phyloP scores from a whole-genome alignment of 2,888 invertebrate genomes.

The Scaptomyza caliginosa region DNA sequence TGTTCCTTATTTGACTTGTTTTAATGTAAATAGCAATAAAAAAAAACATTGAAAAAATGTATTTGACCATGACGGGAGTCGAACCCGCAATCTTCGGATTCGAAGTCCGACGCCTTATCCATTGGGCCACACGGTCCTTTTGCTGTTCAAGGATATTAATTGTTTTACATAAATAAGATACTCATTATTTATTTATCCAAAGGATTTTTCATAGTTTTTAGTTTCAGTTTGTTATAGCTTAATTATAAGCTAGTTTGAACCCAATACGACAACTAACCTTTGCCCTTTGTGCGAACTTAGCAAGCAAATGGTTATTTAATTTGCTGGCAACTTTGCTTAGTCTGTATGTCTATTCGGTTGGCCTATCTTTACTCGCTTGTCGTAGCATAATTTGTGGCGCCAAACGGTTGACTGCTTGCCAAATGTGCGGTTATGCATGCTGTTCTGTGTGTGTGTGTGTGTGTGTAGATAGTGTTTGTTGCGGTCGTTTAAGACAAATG shows the following conservation, averaged over 20 bases:
- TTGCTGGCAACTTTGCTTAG: conserved; percentile 39
- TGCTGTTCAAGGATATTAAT: no score
- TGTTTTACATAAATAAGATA: no score
- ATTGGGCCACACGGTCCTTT: background rate
- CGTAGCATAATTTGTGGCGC: conserved; percentile 37
- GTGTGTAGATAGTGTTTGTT: conserved; percentile 18
- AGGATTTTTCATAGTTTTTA: background rate
- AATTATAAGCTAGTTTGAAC: background rate
- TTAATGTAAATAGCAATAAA: background rate
- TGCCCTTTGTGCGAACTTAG: background rate
- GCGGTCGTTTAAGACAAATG: conserved; percentile 68
- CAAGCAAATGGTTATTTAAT: conserved; percentile 45
- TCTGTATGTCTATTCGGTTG: conserved; percentile 12
- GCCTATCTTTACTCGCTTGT: background rate
- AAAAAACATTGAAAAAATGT: background rate
- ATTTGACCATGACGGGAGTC: background rate
- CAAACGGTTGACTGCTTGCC: conserved; percentile 27
- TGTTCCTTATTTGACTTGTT: background rate
- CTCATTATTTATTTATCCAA: background rate
- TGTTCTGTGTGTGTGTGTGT: background rate
- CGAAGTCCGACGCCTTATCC: background rate
- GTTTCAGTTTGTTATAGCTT: background rate
- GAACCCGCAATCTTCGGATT: background rate
- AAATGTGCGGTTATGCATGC: conserved; percentile 40
- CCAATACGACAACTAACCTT: background rate